Base-by-base conservation (phyloP, 2,113 vertebrate genomes). In the Montifringilla adamsi region DNA sequence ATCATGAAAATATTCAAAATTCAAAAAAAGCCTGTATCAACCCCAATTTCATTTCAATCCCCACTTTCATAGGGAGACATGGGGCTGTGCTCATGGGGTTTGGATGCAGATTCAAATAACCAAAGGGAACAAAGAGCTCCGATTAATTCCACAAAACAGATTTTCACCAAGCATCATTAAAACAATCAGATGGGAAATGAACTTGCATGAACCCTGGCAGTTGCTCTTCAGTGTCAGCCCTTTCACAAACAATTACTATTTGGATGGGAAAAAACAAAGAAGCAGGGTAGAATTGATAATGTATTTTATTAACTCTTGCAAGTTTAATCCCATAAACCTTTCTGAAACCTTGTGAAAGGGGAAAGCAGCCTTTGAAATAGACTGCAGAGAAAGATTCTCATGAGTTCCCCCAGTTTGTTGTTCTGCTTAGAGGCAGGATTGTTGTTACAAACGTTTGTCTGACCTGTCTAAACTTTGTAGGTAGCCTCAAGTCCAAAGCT, bases 251-350 rank as follows among this genome's bases (percentile, higher is more conserved):
- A 89, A 68, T 53, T 75, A 43, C 69, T 63, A 37, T 59, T 84
- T 87, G 49, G 76, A 84, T 84, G 91, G 47, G 60, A 20, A 82
- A 87, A 86, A 70, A 43, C 62, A 87, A 82, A 85, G 80, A 66
- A 86, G 49, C 64, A 41, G 33, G 21, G 24, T 28, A 92, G 84
- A 94, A 92, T 27, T 94, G 91, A 94, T 87, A 72, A 89, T 82
- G 49, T 72, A 52, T 55, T 90, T 95, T 94, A 91, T 92, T 94
- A 95, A 94, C 89, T 89, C 89, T 73, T 89, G 70, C 53, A 92
- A 2, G 7, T 43, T 92, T 93, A 93, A 94, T 84, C 72, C 69
- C 41, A 47, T 72, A 92, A 94, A 64, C 56, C 53, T 87, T 91
- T 75, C 47, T 37, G 73, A 87, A 94, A 84, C 35, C 28, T 84